Evolutionary conservation across 2,888 invertebrate species (phyloP), one percentile per base, ranked within the genome.

Genomic region (Polyommatus iphigenia): DNA sequence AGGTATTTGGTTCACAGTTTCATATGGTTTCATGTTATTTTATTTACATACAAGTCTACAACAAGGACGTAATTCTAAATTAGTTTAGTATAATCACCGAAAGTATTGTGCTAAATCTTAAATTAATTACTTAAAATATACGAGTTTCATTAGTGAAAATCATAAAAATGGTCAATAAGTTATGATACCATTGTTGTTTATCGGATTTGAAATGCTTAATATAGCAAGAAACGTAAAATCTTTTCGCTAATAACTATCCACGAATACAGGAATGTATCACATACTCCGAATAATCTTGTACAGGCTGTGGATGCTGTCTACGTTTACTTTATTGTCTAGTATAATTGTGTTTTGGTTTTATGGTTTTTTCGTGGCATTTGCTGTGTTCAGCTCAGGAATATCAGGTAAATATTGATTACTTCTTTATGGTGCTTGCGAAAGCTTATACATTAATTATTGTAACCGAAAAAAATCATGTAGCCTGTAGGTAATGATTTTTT

Each of bases 331-430:
- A 82, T 95, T 98, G 78, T 94, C 96, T 77, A 96, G 97, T 87
- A 95, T 98, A 84, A 87, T 98, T 81, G 94, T 97, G 73, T 98
- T 97, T 91, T 98, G 97, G 96, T 95, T 97, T 83, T 97, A 97
- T 89, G 98, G 98, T 78, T 96, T 97, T 83, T 86, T 97, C 79
- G 91, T 96, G 82, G 96, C 97, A 24, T 95, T 97, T 81, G 89
- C 95, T 59, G 94, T 98, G 78, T 95, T 98, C 80, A 93, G 95
- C 81, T 91, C 96, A 79, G 96, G 97, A 77, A 90, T 96, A 72
- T 94, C 97, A 90, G 97, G 98, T 97, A 94, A 90, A 89, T 71
- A 46, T 29, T 57, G 13, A 62, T 41, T 13, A 46, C 67, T 32
- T 29, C 29, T 13, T 18, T 29, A 2, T 29, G 15, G 13, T 67